phyloP scores from a whole-genome alignment of 2,797 vertebrate genomes.

The Petrocephalus sullivani region DNA sequence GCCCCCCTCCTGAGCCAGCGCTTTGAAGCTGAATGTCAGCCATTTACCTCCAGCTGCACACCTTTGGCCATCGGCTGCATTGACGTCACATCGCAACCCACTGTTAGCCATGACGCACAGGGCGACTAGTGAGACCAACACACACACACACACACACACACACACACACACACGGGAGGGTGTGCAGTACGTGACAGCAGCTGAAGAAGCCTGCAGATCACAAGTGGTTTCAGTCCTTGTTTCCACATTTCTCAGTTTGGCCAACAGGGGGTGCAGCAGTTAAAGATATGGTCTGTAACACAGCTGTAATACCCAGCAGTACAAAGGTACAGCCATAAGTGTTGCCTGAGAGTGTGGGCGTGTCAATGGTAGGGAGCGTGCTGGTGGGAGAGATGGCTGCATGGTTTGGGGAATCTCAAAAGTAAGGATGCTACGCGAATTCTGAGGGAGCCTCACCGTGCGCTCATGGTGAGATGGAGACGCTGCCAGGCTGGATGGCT shows the following conservation, averaged over 20 bases:
- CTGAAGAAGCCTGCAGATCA: neutral
- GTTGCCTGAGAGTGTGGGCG: neutral
- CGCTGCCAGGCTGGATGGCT: neutral
- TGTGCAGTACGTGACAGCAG: neutral
- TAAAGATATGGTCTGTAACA: neutral
- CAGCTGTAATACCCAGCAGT: neutral
- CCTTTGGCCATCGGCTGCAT: neutral
- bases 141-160: neutral
- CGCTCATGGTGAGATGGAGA: neutral
- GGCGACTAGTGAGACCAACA: neutral
- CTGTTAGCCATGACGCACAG: neutral
- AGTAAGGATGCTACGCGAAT: neutral
- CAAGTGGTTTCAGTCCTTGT: neutral
- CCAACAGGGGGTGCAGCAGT: neutral
- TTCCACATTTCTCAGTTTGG: neutral
- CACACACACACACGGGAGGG: neutral
- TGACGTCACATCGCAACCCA: neutral
- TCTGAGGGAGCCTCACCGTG: neutral
- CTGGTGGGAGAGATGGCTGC: neutral
- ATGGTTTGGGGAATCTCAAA: neutral
- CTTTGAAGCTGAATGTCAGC: constrained; percentile 13
- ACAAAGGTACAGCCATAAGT: neutral
- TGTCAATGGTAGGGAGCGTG: neutral
- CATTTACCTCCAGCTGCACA: neutral
- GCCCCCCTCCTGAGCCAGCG: neutral